These are phyloP conservation scores for Scotopteryx bipunctaria DNA, from an alignment of 2,888 invertebrate species.

Conservation along the genomic window DNA sequence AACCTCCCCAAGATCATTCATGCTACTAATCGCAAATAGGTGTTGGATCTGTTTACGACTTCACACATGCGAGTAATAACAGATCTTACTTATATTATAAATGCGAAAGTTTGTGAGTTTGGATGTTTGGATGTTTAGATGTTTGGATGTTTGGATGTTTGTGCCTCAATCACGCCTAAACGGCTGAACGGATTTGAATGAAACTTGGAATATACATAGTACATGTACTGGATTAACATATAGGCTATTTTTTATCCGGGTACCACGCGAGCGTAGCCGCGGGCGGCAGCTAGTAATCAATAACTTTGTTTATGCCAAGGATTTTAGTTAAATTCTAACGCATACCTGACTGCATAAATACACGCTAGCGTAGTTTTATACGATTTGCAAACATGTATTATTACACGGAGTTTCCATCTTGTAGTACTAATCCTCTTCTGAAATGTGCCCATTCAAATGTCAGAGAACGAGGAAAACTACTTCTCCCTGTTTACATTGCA, in stretches of 20 bases:
- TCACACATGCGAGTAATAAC: conserved; percentile 30
- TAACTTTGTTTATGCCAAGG: conserved; percentile 33
- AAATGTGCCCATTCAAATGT: conserved; percentile 20
- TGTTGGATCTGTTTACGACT: conserved; percentile 26
- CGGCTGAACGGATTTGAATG: too few species aligned
- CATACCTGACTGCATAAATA: conserved; percentile 29
- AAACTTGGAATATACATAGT: too few species aligned
- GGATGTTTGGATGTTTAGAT: too few species aligned
- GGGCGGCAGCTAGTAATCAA: conserved; percentile 29
- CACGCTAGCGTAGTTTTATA: background rate
- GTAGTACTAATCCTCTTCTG: conserved; percentile 6
- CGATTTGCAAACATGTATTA: background rate
- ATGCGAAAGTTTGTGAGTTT: too few species aligned
- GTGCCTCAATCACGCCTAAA: too few species aligned
- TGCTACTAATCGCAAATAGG: conserved; percentile 21
- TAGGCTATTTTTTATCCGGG: too few species aligned
- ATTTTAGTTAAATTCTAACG: conserved; percentile 22
- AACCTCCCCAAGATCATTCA: conserved; percentile 15
- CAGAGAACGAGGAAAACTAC: conserved; percentile 25
- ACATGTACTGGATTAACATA: too few species aligned
- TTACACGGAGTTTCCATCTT: conserved; percentile 13
- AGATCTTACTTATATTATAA: too few species aligned
- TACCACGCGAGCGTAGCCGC: too few species aligned
- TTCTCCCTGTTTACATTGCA: conserved; percentile 16
- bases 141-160: too few species aligned